Evolutionary conservation across 2,888 invertebrate genomes (phyloP), one percentile per base, ranked within the genome.

Genomic region (Tenthredo scrophulariae): DNA sequence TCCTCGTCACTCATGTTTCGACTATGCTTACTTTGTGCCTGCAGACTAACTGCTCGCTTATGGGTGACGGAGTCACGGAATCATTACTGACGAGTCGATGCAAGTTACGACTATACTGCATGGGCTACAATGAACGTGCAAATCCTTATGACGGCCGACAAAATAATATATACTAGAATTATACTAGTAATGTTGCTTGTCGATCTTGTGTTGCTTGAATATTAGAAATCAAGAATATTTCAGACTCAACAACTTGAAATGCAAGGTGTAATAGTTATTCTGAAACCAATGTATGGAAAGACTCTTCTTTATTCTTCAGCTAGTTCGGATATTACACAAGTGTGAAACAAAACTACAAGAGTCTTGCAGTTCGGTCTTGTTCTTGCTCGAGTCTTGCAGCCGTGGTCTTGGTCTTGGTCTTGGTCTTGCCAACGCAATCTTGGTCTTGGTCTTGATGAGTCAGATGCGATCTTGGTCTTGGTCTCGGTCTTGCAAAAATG

Each of bases 341-440:
- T 46, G 46, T 46, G 13, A 18, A 72, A 3, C 72, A 72, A 72
- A 22, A 72, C 43, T 72, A 43, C 72, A 72, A 72, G 72, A 72
- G 72, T 72, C 72, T 67, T 67, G 33, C 67, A 67, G 15, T 2
- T 18, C 26, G 26, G 26, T 62, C 26, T 26, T 62, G 62, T 26
- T 62, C 9, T 62, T 62, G 40, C 40, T 26, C 22, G 70, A 70
- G 70, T 70, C 70, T 65, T 65, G 65, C 65, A 65, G 1, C 0
- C 22, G 6, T 10, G 0, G 65, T 65, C 65, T 70, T 33, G 70
- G 0, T 70, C 37, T 70, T 70, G 70, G 67, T 67, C 67, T 67
- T 67, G 67, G 67, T 67, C 29, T 58, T 58, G 58, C n/a, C 1
- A 0, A 18, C 4, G 4, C 13, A 58, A 6, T 58, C 58, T 58